Base-by-base conservation (phyloP, 1,140 invertebrate genomes). In the Drosophila murphyi region DNA sequence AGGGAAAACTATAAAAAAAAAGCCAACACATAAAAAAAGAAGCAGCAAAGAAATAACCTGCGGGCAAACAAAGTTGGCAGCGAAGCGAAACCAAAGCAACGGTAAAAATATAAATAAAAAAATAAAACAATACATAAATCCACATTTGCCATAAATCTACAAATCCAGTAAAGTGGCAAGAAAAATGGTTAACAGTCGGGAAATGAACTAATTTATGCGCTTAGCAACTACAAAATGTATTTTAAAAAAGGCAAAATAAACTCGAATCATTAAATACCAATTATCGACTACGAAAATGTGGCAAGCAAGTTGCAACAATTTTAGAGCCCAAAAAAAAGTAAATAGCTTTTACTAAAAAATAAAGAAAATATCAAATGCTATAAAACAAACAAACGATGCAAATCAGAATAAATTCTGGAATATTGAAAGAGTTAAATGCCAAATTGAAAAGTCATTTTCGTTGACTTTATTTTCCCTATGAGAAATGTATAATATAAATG, bases 171-270 rank as follows among this genome's bases (percentile, higher is more conserved):
- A 62, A 68, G 55, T 35, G 29, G 6, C 12, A 20, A 55, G 64
- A 47, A 56, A 69, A 60, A 60, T 55, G 45, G 41, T 34, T 55
- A 20, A 12, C 12, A 7, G 32, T 37, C 8, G 35, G 71, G 71
- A 73, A 73, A 73, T 73, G 48, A 61, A 73, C 64, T 48, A 61
- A 73, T 55, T 73, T 41, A 61, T 59, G 65, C 10, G 62, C 52
- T 57, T 35, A 7, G 39, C 54, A 50, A 56, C 7, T 34, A 52
- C 7, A 12, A 50, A 57, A 20, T 28, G 20, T 37, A 20, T 56
- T 45, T 59, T 8, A 67, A 31, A 39, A 20, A 47, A 0, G 2
- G 10, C n/a, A 47, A 32, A 31, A 12, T 35, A n/a, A 2, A 20
- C 43, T 20, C 20, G 20, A 20, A 20, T 39, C 5, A 39, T 57